Evolutionary conservation across 1,140 invertebrate species (phyloP).

Genomic region (Drosophila carrolli): DNA sequence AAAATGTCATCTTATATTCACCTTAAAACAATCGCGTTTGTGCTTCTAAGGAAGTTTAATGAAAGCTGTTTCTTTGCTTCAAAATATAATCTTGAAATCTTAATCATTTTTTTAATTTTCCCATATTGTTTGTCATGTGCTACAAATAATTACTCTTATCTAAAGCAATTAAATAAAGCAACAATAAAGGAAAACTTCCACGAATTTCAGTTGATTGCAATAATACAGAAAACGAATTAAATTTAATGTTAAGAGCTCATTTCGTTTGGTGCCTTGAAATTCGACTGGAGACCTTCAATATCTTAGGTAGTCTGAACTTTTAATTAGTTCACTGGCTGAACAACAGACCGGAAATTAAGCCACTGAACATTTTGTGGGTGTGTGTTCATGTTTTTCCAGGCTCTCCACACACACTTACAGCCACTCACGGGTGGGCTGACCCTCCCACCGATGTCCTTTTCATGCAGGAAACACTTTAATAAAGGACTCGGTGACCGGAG

Average conservation of each 20-base stretch:
- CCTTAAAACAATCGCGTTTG: no score
- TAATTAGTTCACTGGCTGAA: conserved; percentile 74
- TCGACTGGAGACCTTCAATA: conserved; percentile 56
- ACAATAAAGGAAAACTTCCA: not conserved
- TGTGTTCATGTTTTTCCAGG: conserved; percentile 31
- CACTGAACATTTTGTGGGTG: conserved; percentile 57
- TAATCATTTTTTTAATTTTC: no score
- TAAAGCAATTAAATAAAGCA: not conserved
- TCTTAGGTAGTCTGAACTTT: conserved; percentile 70
- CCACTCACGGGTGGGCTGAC: not conserved
- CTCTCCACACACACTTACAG: conserved; percentile 16
- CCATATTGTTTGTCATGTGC: no score
- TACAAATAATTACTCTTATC: no score
- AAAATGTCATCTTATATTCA: no score
- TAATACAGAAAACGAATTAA: not conserved
- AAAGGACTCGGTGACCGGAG: conserved; percentile 28
- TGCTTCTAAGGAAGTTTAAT: no score
- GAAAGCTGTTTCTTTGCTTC: no score
- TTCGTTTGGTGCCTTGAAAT: conserved; percentile 31
- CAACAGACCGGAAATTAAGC: conserved; percentile 79
- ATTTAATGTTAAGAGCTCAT: conserved; percentile 20
- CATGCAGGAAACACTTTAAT: conserved; percentile 51
- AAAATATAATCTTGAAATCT: no score
- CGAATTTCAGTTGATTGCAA: not conserved
- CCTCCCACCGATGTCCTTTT: conserved; percentile 31